Conservation (phyloP, 2,888 invertebrate genomes). For the Platycheirus albimanus region DNA sequence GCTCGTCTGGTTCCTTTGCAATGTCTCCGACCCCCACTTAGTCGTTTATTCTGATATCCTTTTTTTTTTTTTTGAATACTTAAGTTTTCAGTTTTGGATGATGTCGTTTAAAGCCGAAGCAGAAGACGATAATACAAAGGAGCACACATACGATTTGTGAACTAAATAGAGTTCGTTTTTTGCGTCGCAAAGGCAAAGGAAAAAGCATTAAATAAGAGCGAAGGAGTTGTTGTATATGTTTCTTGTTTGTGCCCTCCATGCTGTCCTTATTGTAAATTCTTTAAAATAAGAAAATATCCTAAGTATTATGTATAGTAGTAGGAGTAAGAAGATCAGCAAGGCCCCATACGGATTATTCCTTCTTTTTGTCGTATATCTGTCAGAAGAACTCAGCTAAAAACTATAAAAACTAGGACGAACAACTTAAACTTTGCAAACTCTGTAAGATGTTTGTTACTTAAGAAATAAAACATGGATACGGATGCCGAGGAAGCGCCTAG, state of each 20-base stretch:
- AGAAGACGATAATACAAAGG: not conserved
- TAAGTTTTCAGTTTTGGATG: slow-evolving; percentile 41
- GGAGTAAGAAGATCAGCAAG: not conserved
- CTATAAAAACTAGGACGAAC: slow-evolving; percentile 33
- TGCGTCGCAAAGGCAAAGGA: not conserved
- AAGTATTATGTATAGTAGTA: too few species aligned
- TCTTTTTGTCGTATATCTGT: slow-evolving; percentile 3
- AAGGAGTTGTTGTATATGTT: slow-evolving; percentile 10
- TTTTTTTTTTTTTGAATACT: slow-evolving; percentile 36
- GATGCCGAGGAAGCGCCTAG: too few species aligned
- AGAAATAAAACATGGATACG: not conserved
- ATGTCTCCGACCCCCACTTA: not conserved
- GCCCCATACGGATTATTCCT: slow-evolving; percentile 7
- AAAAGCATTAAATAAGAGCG: slow-evolving; percentile 25
- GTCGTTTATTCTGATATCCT: too few species aligned
- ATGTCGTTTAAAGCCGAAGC: slow-evolving; percentile 25
- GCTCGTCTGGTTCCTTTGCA: slow-evolving; percentile 25
- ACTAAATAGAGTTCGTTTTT: slow-evolving; percentile 38
- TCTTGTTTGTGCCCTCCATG: not conserved
- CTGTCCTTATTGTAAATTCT: slow-evolving; percentile 26
- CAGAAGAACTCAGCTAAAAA: slow-evolving; percentile 14
- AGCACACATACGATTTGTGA: slow-evolving; percentile 43
- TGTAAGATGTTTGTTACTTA: slow-evolving; percentile 12
- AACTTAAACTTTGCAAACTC: slow-evolving; percentile 51
- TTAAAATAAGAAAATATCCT: not conserved